Percentiles rank a stretch among this genome's conserved stretches.
These are phyloP conservation scores for Mus caroli DNA, from an alignment of 2,797 vertebrate genomes.

Conservation along the genomic window DNA sequence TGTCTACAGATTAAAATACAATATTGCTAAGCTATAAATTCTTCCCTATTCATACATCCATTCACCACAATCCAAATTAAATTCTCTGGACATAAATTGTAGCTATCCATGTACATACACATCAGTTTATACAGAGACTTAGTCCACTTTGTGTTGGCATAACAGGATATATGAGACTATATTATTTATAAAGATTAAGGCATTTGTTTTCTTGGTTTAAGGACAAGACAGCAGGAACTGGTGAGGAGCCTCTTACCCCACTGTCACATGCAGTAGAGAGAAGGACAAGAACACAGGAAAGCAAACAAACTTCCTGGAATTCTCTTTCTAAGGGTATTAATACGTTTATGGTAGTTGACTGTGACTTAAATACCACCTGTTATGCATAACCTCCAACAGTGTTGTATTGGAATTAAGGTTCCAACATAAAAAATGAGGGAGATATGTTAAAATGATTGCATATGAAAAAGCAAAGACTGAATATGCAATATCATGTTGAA, in stretches of 20 bases:
- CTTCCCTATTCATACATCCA: neutral
- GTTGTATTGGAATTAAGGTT: neutral
- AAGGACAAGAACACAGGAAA: neutral
- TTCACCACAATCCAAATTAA: neutral
- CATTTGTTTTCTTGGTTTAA: neutral
- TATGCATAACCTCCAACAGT: neutral
- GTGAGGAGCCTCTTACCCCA: neutral
- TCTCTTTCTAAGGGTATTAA: neutral
- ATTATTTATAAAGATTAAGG: neutral
- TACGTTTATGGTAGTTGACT: neutral
- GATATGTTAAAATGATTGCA: neutral
- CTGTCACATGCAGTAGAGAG: neutral
- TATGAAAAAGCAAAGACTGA: neutral
- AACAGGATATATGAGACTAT: neutral
- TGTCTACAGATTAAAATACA: slow-evolving; percentile 8
- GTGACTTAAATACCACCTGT: neutral
- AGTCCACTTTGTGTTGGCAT: neutral
- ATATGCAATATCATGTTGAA: neutral
- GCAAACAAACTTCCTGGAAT: neutral
- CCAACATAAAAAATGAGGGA: neutral
- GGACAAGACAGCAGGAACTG: neutral
- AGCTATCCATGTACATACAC: neutral
- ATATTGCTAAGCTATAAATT: slow-evolving; percentile 34
- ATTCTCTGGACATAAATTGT: neutral
- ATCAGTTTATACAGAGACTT: neutral